Evolutionary conservation across 2,888 invertebrate species (phyloP), one percentile per base, ranked within the genome.

Genomic region (Antitype chi): DNA sequence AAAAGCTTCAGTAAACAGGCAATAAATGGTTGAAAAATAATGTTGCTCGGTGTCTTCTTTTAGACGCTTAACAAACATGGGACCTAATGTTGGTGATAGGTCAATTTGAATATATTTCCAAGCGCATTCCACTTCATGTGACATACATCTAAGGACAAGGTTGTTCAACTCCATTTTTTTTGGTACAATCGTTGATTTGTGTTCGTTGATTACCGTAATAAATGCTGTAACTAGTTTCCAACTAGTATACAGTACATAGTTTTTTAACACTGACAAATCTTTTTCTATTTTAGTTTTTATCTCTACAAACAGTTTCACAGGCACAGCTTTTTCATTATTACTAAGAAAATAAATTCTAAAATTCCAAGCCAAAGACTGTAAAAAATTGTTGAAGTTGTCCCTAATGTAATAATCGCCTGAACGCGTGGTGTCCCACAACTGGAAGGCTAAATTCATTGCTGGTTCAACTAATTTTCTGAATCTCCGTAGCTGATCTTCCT

Each of bases 181-280:
- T 57, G 2, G 1, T 11, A 6, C 17, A 5, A 47, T 32, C 13
- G 25, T 13, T 13, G 23, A 32, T 74, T 53, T 85, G 64, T 86
- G 70, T 74, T 87, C 84, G 25, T 87, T 73, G 38, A 91, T 53
- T 47, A 87, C 57, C 60, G 80, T 87, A 7, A 89, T 70, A 63
- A 89, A 90, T 70, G 81, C 81, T 17, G 85, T 83, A 2, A 81
- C 71, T 52, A 93, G 69, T 83, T 87, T 89, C 90, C 91, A 92
- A 49, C 66, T 57, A 25, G 90, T 91, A 25, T 88, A 67, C 1
- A 86, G 43, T 11, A 84, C 79, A 76, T 93, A 75, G 57, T 75
- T 76, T 49, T 75, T 52, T 15, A 75, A 3, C 15, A 76, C 20
- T 4, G 76, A n/a, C n/a, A 76, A 64, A 3, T 15, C 38, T 20